Evolutionary conservation across 2,113 vertebrate genomes (phyloP), one percentile per base, ranked within the genome.

Genomic region (Colaptes auratus): DNA sequence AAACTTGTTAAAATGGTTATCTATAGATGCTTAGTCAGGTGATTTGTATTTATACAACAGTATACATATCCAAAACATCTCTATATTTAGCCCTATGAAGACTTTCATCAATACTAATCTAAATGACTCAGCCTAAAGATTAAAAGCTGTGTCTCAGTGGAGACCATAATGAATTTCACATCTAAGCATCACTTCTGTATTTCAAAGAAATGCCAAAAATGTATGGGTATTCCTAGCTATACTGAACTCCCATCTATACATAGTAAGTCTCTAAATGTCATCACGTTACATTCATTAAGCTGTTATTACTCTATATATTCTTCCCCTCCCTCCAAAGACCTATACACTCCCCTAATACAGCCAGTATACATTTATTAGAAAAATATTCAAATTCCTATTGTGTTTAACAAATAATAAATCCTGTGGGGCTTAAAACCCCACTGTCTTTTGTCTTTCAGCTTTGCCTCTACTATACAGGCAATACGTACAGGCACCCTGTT

Each of bases 171-270:
- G 89, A 86, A 89, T 88, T 94, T 93, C 70, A 86, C 33, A 92
- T 86, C 46, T 30, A 67, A 92, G 76, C 61, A 94, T 55, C 64
- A 88, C 71, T 81, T 84, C 56, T 84, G 56, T 82, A 79, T 89
- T 95, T 94, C 65, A 92, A 91, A 88, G 69, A 89, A 95, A 92
- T 72, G 59, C 83, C 73, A 95, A 58, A 85, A 94, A 69, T 82
- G 55, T 77, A 74, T 44, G 46, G 25, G 55, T 84, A 39, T 83
- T 79, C 56, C 66, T 90, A 92, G 36, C 72, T 66, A 48, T 60
- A 82, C 36, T 73, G 83, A 76, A 59, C 28, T 72, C 59, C 81
- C 53, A 63, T 66, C 79, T 75, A 70, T 65, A 35, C 27, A 25
- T 25, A 80, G 58, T 19, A 11, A 90, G 28, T 72, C 72, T 78